These are phyloP conservation scores for Riparia riparia DNA, from an alignment of 2,113 vertebrate species.

Conservation along the genomic window DNA sequence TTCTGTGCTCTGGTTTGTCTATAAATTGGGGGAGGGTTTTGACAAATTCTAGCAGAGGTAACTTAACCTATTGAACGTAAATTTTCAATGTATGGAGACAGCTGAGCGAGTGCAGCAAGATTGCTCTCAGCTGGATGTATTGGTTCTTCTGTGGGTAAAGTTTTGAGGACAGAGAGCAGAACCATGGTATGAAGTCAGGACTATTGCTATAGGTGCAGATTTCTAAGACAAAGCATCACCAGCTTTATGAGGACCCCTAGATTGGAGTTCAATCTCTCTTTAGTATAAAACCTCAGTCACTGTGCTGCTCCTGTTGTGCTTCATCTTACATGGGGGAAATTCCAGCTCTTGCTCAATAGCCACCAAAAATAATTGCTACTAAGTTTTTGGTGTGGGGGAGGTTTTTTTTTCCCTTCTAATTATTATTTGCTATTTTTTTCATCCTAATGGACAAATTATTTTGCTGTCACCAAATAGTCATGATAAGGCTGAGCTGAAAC, in stretches of 20 bases:
- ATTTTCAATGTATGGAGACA: neutral
- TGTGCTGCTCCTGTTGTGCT: neutral
- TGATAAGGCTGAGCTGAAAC: neutral
- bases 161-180: neutral
- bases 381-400: neutral
- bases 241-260: neutral
- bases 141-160: neutral
- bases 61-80: neutral
- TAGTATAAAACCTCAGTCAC: neutral
- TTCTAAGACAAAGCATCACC: neutral
- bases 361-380: neutral
- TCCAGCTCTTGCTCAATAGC: neutral
- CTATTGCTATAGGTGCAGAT: neutral
- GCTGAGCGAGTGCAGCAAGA: neutral
- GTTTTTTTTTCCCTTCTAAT: neutral
- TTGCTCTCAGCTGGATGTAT: neutral
- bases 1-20: neutral
- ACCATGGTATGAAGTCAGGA: neutral
- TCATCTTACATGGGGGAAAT: neutral
- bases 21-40: neutral
- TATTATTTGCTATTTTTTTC: neutral
- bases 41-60: neutral
- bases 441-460: neutral
- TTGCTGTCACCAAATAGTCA: neutral
- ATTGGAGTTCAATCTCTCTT: neutral